Evolutionary conservation across 1,140 invertebrate species (phyloP).

Genomic region (Drosophila nigrodunni): DNA sequence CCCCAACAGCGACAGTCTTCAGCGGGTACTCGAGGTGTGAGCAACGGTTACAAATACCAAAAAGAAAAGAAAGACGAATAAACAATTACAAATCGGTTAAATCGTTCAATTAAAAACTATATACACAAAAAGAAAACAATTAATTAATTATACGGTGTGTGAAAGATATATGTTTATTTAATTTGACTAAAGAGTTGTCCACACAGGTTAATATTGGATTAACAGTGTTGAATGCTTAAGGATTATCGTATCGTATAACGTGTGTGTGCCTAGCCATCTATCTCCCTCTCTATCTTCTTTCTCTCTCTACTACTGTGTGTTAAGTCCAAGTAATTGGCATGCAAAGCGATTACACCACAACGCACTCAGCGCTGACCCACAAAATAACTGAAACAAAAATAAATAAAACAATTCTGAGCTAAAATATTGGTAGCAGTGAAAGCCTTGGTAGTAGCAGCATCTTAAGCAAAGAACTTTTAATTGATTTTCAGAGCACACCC

Average conservation of each 20-base stretch:
- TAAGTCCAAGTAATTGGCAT: slow-evolving; percentile 46
- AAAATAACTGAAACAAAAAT: slow-evolving; percentile 1
- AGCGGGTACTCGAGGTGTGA: slow-evolving; percentile 70
- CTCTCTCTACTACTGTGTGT: slow-evolving; percentile 13
- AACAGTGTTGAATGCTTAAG: slow-evolving; percentile 41
- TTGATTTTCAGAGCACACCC: slow-evolving; percentile 71
- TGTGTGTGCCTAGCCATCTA: slow-evolving; percentile 25
- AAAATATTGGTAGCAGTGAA: slow-evolving; percentile 22
- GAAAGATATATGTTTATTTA: background rate
- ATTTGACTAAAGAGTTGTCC: slow-evolving; percentile 29
- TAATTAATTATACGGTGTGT: slow-evolving; percentile 13
- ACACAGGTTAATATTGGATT: slow-evolving; percentile 47
- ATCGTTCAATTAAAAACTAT: slow-evolving; percentile 20
- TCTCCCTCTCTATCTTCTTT: background rate
- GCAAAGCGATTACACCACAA: slow-evolving; percentile 38
- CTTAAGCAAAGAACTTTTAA: slow-evolving; percentile 78
- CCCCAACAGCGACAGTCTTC: slow-evolving; percentile 76
- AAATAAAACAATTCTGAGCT: slow-evolving; percentile 14
- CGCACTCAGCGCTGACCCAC: slow-evolving; percentile 21
- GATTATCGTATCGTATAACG: slow-evolving; percentile 20
- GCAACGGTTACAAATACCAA: slow-evolving; percentile 52
- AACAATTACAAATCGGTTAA: slow-evolving; percentile 52
- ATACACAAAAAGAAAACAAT: slow-evolving; percentile 32
- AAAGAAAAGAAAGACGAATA: slow-evolving; percentile 27
- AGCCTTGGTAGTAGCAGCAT: slow-evolving; percentile 59